A percentile compares a stretch with the other conserved stretches of the same genome.
Conservation (phyloP, 1,140 invertebrate genomes). For the Polypedilum pembai region DNA sequence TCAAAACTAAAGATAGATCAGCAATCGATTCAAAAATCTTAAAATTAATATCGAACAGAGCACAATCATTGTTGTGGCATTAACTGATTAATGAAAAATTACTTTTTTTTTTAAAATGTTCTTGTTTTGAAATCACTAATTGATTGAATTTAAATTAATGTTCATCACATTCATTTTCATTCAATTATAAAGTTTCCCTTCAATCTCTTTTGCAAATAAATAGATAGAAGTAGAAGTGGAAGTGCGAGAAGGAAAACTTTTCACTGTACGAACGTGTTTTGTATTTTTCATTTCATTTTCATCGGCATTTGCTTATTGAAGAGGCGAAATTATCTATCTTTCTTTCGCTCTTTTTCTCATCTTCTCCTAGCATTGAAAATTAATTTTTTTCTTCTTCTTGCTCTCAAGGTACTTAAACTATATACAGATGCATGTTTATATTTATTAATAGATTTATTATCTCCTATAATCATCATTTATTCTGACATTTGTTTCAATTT, state of each 20-base stretch:
- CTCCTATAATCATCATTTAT: constrained; percentile 7
- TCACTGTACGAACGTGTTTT: constrained; percentile 11
- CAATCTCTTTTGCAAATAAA: background rate
- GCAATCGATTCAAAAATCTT: too few species aligned
- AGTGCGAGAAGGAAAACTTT: background rate
- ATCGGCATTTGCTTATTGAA: too few species aligned
- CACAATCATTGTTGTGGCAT: background rate
- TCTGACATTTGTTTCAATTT: background rate
- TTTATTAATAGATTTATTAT: constrained; percentile 20
- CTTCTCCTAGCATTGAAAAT: background rate
- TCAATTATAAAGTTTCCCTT: background rate
- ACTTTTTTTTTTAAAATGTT: constrained; percentile 1
- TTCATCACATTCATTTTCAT: constrained; percentile 24
- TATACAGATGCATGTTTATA: background rate
- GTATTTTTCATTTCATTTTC: background rate
- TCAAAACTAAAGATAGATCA: too few species aligned
- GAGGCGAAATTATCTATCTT: too few species aligned
- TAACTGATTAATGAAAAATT: constrained; percentile 3
- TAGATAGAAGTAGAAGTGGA: too few species aligned
- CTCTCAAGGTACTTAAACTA: background rate
- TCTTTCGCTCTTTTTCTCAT: background rate
- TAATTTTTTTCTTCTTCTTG: background rate
- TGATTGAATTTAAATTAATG: constrained; percentile 26
- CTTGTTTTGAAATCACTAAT: constrained; percentile 27
- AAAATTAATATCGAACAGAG: too few species aligned